Percentiles rank a stretch among this genome's conserved stretches.
Evolutionary conservation across 2,888 invertebrate species (phyloP).

Genomic region (Elgonia sp.): DNA sequence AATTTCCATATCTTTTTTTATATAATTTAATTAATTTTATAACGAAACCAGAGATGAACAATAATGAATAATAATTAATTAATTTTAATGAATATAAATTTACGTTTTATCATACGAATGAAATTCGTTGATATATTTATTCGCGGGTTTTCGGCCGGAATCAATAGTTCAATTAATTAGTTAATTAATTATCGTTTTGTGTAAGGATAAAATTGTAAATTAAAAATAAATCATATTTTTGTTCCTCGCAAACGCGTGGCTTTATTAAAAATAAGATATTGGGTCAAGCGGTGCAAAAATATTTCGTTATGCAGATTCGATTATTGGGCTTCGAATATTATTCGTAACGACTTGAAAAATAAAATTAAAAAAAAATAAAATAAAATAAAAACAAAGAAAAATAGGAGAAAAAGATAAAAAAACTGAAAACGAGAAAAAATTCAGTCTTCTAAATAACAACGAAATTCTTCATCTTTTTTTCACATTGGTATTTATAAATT

Average conservation of each 20-base stretch:
- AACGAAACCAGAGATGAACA: neutral
- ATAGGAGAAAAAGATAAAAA: too few relatives aligned
- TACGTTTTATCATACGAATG: slow-evolving; percentile 26
- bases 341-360: neutral
- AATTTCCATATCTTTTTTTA: too few relatives aligned
- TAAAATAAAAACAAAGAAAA: neutral
- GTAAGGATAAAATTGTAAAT: slow-evolving; percentile 25
- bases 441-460: neutral
- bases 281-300: slow-evolving; percentile 30
- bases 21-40: too few relatives aligned
- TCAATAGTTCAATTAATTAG: slow-evolving; percentile 16
- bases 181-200: slow-evolving; percentile 35
- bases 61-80: slow-evolving; percentile 36
- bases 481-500: neutral
- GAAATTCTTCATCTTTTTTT: neutral
- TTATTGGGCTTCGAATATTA: slow-evolving; percentile 2
- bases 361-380: neutral
- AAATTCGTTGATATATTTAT: slow-evolving; percentile 23
- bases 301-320: slow-evolving; percentile 35
- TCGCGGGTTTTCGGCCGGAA: neutral
- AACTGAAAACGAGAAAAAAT: too few relatives aligned
- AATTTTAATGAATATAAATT: slow-evolving; percentile 32
- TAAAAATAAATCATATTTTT: slow-evolving; percentile 7
- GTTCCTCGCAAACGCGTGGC: neutral
- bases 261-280: slow-evolving; percentile 42